Conservation (phyloP, 2,797 vertebrate species). For the Phylloscopus collybita region DNA sequence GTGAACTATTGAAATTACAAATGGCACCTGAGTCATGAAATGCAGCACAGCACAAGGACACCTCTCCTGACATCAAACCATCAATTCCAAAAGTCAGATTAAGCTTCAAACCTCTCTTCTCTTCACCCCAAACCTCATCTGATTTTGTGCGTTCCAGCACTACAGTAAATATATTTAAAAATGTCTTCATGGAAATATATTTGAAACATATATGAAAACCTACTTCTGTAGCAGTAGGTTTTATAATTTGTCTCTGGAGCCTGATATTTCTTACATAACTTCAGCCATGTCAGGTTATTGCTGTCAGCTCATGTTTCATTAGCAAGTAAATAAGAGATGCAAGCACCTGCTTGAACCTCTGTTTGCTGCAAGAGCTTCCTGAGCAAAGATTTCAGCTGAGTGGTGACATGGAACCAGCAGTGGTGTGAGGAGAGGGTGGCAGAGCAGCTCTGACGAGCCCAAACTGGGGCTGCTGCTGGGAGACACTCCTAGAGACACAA, state of each 20-base stretch:
- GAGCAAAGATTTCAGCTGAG: background rate
- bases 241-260: background rate
- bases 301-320: background rate
- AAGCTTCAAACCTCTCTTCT: background rate
- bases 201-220: no score
- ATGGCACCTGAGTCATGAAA: background rate
- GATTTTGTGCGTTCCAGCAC: background rate
- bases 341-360: background rate
- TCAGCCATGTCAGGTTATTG: background rate
- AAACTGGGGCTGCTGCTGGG: background rate
- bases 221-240: background rate
- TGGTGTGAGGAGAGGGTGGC: background rate
- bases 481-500: background rate
- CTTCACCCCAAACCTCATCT: background rate
- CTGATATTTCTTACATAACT: background rate
- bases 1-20: background rate
- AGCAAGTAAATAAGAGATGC: background rate
- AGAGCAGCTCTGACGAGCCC: background rate
- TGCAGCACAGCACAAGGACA: background rate
- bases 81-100: background rate
- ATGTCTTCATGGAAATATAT: background rate
- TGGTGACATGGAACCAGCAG: background rate
- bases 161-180: background rate
- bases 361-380: background rate
- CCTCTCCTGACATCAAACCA: background rate